phyloP scores from a whole-genome alignment of 2,888 invertebrate genomes.

The Clistopyga incitator region DNA sequence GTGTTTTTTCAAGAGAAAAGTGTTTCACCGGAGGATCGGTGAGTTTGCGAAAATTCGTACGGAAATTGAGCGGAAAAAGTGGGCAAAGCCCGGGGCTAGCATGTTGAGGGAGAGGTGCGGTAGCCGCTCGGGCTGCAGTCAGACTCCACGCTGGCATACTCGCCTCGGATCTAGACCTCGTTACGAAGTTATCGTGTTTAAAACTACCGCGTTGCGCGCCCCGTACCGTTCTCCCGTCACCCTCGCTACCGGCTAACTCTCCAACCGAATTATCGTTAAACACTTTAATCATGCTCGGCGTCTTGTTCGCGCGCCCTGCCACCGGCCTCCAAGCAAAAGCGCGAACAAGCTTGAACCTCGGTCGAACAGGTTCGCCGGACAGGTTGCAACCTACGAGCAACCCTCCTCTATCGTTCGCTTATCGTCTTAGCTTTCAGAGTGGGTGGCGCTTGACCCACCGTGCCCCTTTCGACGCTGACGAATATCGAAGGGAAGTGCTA shows the following conservation, averaged over 20 bases:
- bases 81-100: conserved; percentile 10
- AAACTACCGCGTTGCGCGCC: conserved; percentile 45
- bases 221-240: conserved; percentile 20
- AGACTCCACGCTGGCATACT: not conserved
- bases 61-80: conserved; percentile 37
- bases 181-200: conserved; percentile 62
- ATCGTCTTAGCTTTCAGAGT: conserved; percentile 42
- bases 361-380: conserved; percentile 1
- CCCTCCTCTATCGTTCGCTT: conserved; percentile 21
- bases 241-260: conserved; percentile 38
- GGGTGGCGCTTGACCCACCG: conserved; percentile 31
- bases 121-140: conserved; percentile 17
- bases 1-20: not conserved
- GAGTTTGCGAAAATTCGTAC: conserved; percentile 10
- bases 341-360: conserved; percentile 28
- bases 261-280: conserved; percentile 64
- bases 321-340: conserved; percentile 13
- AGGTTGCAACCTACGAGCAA: not conserved
- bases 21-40: not conserved
- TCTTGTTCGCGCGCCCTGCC: conserved; percentile 40
- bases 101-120: not conserved
- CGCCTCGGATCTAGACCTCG: conserved; percentile 39
- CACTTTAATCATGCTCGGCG: conserved; percentile 59
- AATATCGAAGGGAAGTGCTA: conserved; percentile 44
- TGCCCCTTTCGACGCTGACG: conserved; percentile 31